Evolutionary conservation across 2,113 vertebrate species (phyloP).

Genomic region (Festucalex cinctus): DNA sequence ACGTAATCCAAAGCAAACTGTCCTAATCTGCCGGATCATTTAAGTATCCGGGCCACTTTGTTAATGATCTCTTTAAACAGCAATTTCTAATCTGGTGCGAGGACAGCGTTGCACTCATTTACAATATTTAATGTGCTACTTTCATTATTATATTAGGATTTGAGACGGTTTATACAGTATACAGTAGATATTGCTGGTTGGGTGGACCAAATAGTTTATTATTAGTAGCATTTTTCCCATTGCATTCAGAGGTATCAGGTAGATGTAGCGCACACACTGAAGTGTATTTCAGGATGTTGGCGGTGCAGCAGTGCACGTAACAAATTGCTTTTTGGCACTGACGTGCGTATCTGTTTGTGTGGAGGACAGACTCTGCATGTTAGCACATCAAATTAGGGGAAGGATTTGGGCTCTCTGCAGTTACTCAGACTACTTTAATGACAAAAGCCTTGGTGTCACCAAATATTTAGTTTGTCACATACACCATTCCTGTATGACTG

Average conservation of each 20-base stretch:
- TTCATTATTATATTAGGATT: conserved; percentile 41
- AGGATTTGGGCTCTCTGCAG: conserved; percentile 62
- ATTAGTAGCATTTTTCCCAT: no score
- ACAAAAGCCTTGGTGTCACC: conserved; percentile 56
- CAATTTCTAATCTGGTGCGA: conserved; percentile 27
- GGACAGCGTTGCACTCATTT: not conserved
- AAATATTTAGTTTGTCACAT: conserved; percentile 65
- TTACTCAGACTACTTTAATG: conserved; percentile 62
- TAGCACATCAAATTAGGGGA: conserved; percentile 56
- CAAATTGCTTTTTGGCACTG: conserved; percentile 59
- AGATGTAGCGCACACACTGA: not conserved
- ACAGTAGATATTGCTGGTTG: no score
- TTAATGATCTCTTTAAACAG: conserved; percentile 44
- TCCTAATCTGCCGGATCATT: conserved; percentile 42
- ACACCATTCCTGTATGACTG: not conserved
- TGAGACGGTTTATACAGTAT: not conserved
- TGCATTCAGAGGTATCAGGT: no score
- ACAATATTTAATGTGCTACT: not conserved
- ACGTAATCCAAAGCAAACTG: conserved; percentile 36
- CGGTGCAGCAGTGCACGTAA: conserved; percentile 69
- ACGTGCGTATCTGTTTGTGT: not conserved
- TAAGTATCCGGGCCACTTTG: conserved; percentile 28
- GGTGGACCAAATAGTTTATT: no score
- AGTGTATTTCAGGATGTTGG: conserved; percentile 60
- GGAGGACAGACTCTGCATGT: conserved; percentile 55